Conservation (phyloP, 2,888 invertebrate genomes). For the Tridacna gigas region DNA sequence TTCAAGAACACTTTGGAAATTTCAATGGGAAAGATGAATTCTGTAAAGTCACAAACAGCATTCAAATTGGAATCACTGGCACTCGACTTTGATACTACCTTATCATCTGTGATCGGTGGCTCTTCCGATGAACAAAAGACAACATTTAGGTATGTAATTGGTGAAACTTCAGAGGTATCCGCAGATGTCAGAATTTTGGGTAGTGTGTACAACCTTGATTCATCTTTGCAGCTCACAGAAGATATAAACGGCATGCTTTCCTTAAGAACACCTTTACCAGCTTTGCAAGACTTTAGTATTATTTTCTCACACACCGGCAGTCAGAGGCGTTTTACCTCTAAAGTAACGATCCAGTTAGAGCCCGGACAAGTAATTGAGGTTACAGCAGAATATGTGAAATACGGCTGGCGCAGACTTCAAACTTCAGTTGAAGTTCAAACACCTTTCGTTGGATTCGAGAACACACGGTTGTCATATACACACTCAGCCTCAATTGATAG, state of each 20-base stretch:
- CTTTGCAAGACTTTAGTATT: conserved; percentile 34
- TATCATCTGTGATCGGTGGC: conserved; percentile 37
- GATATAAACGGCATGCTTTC: conserved; percentile 25
- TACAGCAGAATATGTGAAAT: conserved; percentile 41
- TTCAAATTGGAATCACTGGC: conserved; percentile 16
- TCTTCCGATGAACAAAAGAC: conserved; percentile 43
- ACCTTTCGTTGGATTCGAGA: conserved; percentile 51
- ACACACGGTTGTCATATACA: conserved; percentile 32
- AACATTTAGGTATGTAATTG: conserved; percentile 26
- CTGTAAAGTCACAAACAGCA: conserved; percentile 28
- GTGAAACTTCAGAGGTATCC: conserved; percentile 27
- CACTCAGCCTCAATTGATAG: conserved; percentile 55
- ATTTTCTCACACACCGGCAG: conserved; percentile 40
- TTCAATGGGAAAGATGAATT: conserved; percentile 36
- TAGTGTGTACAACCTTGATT: conserved; percentile 39
- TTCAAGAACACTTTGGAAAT: conserved; percentile 32
- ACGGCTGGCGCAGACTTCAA: conserved; percentile 52
- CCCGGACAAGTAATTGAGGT: conserved; percentile 39
- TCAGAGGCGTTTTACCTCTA: conserved; percentile 39
- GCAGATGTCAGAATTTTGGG: conserved; percentile 41
- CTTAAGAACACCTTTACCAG: conserved; percentile 41
- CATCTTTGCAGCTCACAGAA: conserved; percentile 34
- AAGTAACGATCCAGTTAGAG: conserved; percentile 39
- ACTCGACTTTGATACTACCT: conserved; percentile 33
- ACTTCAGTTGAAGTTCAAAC: conserved; percentile 45